Conservation (phyloP, 2,797 vertebrate genomes). For the Phrynocephalus guinanensis region DNA sequence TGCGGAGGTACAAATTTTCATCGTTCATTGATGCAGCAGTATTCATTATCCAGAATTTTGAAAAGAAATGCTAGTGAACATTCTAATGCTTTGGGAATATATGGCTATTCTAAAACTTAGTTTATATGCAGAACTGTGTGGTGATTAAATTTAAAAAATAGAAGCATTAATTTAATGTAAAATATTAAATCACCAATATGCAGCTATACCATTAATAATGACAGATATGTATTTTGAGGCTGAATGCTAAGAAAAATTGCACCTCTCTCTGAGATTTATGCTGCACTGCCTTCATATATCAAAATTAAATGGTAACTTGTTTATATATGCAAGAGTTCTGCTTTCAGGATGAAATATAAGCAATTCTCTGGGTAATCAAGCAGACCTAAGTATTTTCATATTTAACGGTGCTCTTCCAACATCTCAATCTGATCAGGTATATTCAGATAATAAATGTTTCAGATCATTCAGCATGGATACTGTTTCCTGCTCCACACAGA, state of each 20-base stretch:
- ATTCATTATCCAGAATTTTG: not conserved
- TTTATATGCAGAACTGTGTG: not conserved
- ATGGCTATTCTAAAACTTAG: not conserved
- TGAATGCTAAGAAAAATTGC: slow-evolving; percentile 9
- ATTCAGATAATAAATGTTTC: slow-evolving; percentile 19
- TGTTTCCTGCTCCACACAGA: not conserved
- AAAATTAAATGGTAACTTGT: slow-evolving; percentile 37
- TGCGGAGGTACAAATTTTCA: not conserved
- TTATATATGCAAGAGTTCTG: slow-evolving; percentile 43
- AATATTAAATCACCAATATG: not conserved
- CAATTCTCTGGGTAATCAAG: slow-evolving; percentile 51
- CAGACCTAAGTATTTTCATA: slow-evolving; percentile 45
- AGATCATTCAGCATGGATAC: not conserved
- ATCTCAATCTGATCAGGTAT: not conserved
- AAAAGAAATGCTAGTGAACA: not conserved
- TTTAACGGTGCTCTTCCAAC: slow-evolving; percentile 16
- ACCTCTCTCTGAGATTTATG: slow-evolving; percentile 21
- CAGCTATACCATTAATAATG: slow-evolving; percentile 17
- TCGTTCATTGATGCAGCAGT: not conserved
- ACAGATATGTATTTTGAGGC: slow-evolving; percentile 28
- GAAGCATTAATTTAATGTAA: not conserved
- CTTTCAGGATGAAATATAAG: slow-evolving; percentile 44
- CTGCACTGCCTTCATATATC: slow-evolving; percentile 28
- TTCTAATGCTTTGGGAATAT: not conserved
- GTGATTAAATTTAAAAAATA: not conserved